These are phyloP conservation scores for Lacerta agilis DNA, from an alignment of 2,797 vertebrate genomes.

Conservation along the genomic window DNA sequence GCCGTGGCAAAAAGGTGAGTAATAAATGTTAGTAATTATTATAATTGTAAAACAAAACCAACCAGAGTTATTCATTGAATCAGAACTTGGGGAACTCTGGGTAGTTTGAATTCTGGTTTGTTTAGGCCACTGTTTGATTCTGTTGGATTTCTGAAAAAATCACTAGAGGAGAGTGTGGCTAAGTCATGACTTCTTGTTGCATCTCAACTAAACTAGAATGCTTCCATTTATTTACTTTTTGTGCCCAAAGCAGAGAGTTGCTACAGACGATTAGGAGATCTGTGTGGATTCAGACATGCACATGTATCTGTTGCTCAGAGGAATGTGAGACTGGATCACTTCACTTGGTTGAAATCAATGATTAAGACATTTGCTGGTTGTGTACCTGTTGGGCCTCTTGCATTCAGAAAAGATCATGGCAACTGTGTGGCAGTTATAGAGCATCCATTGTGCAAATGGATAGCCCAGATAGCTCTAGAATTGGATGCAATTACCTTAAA, in stretches of 20 bases:
- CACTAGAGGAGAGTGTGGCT: too few species aligned
- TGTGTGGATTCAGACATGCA: not conserved
- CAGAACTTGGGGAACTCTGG: too few species aligned
- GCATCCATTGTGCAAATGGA: not conserved
- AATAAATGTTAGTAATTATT: too few species aligned
- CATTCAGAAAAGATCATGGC: not conserved
- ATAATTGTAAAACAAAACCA: too few species aligned
- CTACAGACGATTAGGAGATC: not conserved
- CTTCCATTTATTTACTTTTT: not conserved
- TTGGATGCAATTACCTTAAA: slow-evolving; percentile 44
- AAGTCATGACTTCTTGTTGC: too few species aligned
- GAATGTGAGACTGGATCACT: not conserved
- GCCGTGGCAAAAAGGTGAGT: too few species aligned
- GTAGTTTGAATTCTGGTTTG: too few species aligned
- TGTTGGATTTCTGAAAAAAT: too few species aligned
- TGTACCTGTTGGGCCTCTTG: not conserved
- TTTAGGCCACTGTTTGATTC: too few species aligned
- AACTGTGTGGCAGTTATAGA: not conserved
- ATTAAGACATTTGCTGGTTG: not conserved
- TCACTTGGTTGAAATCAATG: not conserved
- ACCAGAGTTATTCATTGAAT: too few species aligned
- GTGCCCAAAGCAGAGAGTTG: not conserved
- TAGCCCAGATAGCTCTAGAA: slow-evolving; percentile 4
- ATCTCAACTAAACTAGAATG: too few species aligned
- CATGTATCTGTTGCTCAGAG: not conserved